These are phyloP conservation scores for Tylochromis polylepis DNA, from an alignment of 2,113 vertebrate genomes.

Conservation along the genomic window DNA sequence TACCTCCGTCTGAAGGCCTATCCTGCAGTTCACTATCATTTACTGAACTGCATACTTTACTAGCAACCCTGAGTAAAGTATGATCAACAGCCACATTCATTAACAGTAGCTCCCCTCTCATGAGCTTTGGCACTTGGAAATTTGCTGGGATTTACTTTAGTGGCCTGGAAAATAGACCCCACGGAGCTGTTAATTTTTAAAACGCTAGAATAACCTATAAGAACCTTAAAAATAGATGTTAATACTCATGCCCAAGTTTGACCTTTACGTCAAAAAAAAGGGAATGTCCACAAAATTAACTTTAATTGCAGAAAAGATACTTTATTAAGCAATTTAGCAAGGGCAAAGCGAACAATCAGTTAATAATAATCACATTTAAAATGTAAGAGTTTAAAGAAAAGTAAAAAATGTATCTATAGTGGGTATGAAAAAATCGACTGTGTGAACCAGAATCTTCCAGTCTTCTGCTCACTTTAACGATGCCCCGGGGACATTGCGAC, in stretches of 20 bases:
- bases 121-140: background rate
- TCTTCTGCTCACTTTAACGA: background rate
- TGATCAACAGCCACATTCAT: background rate
- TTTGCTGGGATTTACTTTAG: background rate
- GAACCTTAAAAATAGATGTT: background rate
- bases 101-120: no score
- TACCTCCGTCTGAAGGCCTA: no score
- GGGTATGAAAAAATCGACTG: background rate
- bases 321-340: background rate
- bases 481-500: accelerated
- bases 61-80: accelerated
- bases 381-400: background rate
- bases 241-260: background rate
- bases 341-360: background rate
- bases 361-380: background rate
- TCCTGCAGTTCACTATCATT: no score
- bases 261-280: background rate
- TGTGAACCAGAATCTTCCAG: background rate
- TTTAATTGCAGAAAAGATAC: accelerated
- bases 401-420: background rate
- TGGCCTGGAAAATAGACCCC: background rate
- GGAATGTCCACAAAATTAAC: background rate
- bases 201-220: background rate
- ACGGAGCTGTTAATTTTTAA: background rate
- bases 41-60: background rate